Evolutionary conservation across 2,888 invertebrate genomes (phyloP).

Genomic region (Rhingia rostrata): DNA sequence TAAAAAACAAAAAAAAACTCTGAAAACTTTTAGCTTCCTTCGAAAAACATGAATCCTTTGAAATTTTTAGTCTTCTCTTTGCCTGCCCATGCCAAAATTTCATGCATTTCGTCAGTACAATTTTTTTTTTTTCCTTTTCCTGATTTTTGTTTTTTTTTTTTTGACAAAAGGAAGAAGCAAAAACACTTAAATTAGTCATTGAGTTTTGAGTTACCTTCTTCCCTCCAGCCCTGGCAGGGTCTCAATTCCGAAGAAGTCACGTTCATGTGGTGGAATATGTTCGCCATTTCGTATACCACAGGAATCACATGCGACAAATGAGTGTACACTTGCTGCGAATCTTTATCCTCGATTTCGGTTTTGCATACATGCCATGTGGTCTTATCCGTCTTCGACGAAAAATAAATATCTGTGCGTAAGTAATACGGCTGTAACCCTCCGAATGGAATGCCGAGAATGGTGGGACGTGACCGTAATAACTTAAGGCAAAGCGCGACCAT

Average conservation of each 20-base stretch:
- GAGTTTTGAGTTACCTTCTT: conserved; percentile 35
- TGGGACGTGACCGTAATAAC: conserved; percentile 60
- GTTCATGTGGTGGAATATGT: conserved; percentile 45
- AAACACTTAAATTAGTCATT: conserved; percentile 58
- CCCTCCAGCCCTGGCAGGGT: neutral
- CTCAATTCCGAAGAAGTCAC: conserved; percentile 49
- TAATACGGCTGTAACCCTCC: conserved; percentile 53
- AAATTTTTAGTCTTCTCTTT: neutral
- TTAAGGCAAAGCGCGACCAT: conserved; percentile 37
- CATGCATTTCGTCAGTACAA: neutral
- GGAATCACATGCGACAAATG: conserved; percentile 10
- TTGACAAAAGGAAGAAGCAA: conserved; percentile 26
- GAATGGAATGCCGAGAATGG: conserved; percentile 38
- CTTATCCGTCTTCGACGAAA: conserved; percentile 52
- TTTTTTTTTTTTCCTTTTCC: neutral
- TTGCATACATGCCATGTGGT: conserved; percentile 20
- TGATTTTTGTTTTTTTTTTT: neutral
- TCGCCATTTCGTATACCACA: conserved; percentile 13
- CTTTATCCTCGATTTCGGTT: conserved; percentile 38
- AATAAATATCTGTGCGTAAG: conserved; percentile 63
- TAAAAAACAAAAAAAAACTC: no score
- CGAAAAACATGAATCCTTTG: neutral
- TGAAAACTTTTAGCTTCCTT: conserved; percentile 8
- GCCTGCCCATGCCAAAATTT: neutral
- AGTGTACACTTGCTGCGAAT: conserved; percentile 20